phyloP scores from a whole-genome alignment of 30 jellyfish, hydroid and myxozoan genomes.

The Haliclystus octoradiatus region DNA sequence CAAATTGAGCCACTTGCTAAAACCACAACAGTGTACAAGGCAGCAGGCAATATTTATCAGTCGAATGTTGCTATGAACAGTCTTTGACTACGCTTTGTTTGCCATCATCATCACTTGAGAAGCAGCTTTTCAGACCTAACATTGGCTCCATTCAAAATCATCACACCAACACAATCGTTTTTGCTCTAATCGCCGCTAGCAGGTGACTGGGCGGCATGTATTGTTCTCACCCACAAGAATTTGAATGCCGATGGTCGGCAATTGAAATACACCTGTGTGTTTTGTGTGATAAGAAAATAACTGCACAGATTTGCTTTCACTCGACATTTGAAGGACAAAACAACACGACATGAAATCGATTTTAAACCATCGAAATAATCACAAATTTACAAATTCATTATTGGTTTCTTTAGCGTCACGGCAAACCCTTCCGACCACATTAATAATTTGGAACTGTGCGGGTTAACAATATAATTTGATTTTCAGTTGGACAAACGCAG shows the following conservation, averaged over 20 bases:
- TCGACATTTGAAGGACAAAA: background rate
- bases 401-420: no score
- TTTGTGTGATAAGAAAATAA: background rate
- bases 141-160: background rate
- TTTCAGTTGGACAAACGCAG: no score
- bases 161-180: background rate
- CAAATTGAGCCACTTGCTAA: no score
- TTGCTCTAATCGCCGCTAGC: constrained; percentile 55
- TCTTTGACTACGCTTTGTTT: background rate
- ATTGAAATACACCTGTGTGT: constrained; percentile 78
- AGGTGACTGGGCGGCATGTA: constrained; percentile 61
- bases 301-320: background rate
- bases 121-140: background rate
- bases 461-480: no score
- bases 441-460: no score
- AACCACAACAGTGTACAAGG: no score
- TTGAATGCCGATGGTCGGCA: constrained; percentile 30
- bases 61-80: no score
- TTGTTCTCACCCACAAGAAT: constrained; percentile 71
- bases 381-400: no score
- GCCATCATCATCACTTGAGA: background rate
- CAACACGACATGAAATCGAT: background rate
- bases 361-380: no score
- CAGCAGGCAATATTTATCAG: no score
- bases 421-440: no score